These are phyloP conservation scores for Euclidia mi DNA, from an alignment of 2,888 invertebrate species.

Conservation along the genomic window DNA sequence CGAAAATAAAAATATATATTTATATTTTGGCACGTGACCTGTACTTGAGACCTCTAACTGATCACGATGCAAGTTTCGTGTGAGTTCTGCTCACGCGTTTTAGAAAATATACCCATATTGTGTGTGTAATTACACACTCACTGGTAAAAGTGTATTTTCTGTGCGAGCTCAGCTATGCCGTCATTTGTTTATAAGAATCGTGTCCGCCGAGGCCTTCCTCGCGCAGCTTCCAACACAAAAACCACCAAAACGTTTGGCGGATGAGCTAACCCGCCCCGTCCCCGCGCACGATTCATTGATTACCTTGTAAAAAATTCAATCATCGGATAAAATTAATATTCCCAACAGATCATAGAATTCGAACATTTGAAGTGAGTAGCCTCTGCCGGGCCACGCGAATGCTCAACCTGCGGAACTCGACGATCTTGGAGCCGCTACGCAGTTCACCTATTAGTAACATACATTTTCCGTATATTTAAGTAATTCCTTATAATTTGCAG, in stretches of 20 bases:
- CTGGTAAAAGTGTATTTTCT: constrained; percentile 51
- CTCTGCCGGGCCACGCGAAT: constrained; percentile 51
- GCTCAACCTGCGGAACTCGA: constrained; percentile 47
- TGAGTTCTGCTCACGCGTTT: not conserved
- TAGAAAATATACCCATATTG: not conserved
- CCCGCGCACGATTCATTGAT: constrained; percentile 87
- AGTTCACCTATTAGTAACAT: constrained; percentile 40
- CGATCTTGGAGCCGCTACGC: constrained; percentile 40
- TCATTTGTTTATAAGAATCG: constrained; percentile 83
- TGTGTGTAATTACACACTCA: constrained; percentile 7
- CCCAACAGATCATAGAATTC: constrained; percentile 72
- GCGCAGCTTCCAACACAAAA: constrained; percentile 80
- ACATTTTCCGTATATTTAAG: constrained; percentile 50
- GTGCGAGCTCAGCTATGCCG: constrained; percentile 66
- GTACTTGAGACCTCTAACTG: constrained; percentile 1
- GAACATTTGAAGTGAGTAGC: constrained; percentile 61
- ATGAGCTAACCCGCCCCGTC: constrained; percentile 88
- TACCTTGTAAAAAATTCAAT: constrained; percentile 86
- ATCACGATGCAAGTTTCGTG: constrained; percentile 2
- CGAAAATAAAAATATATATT: too few species aligned
- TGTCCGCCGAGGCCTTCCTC: constrained; percentile 85
- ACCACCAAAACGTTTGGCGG: constrained; percentile 86
- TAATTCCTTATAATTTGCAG: constrained; percentile 51
- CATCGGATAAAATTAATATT: constrained; percentile 83
- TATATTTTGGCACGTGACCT: constrained; percentile 1